Base-by-base conservation (phyloP, 2,888 invertebrate genomes). In the Ectropis crepuscularia region DNA sequence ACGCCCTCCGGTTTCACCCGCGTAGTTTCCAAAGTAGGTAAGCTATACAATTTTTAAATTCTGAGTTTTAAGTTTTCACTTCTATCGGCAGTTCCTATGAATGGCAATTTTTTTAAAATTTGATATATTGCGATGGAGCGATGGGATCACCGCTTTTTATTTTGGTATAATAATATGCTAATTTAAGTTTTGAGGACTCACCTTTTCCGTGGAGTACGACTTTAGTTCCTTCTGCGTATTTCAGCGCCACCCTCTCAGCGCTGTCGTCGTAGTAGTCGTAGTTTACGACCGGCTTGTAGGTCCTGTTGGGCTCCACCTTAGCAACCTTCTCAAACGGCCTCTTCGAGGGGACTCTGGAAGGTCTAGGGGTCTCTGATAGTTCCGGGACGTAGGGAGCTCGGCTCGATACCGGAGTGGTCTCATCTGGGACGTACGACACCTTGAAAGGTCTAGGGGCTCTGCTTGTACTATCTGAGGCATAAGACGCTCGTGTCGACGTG, bases 191-290 rank as follows among this genome's bases (percentile, higher is more conserved):
- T 41, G 16, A 28, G 53, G 39, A 69, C 81, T 75, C 46, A 93
- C 94, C 94, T 83, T 89, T 91, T 28, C 81, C 88, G 63, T 92
- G 94, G 37, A 94, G 79, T 50, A 93, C 85, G 37, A 94, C 95
- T 81, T 95, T 95, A 1, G 83, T 94, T 86, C 83, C 94, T 86
- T 77, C 94, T 0, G 74, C 78, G 64, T 90, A 90, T 50, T 90
- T 91, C 10, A 81, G 76, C 9, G 83, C 89, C 83, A 79, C 93
- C 81, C 76, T 95, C 80, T 80, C 95, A 63, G 94, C 94, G 16
- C 93, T 94, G 65, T 95, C 95, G 71, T 96, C 96, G 73, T 96
- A 96, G 73, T 95, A 95, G 74, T 96, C 96, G 74, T 96, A 95
- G 76, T 95, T 94, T 16, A 80, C 81, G 2, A 89, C 83, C 0